Conservation (phyloP, 2,113 vertebrate genomes). For the Thryonomys swinderianus region DNA sequence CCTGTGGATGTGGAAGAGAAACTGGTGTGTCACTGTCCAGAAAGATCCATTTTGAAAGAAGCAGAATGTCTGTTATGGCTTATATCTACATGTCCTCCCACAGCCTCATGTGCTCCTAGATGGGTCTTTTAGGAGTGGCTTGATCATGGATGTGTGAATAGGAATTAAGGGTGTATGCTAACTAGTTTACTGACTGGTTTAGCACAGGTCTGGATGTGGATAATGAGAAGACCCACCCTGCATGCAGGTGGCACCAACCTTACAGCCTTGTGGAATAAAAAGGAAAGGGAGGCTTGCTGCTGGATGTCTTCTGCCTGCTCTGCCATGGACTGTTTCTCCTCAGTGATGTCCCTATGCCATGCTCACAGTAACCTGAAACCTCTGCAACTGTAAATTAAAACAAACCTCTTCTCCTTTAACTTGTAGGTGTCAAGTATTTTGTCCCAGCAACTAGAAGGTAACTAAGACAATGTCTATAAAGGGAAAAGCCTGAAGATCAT, state of each 20-base stretch:
- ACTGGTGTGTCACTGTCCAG: not conserved
- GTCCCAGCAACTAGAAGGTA: not conserved
- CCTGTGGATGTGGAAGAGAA: constrained; percentile 78
- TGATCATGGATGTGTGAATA: not conserved
- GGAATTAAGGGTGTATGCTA: not conserved
- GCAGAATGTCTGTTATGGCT: not conserved
- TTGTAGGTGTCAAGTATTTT: not conserved
- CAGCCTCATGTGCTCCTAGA: not conserved
- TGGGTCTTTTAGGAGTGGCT: not conserved
- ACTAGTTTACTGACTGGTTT: not conserved
- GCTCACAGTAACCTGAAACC: not conserved
- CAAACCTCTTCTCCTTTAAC: not conserved
- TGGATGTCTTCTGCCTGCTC: not conserved
- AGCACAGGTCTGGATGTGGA: not conserved
- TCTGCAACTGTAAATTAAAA: not conserved
- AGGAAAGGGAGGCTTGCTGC: not conserved
- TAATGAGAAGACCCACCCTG: not conserved
- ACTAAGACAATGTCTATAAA: not conserved
- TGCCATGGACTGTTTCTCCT: not conserved
- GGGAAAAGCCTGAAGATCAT: not conserved
- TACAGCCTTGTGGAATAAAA: no score
- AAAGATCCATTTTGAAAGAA: no score
- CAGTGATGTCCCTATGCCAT: not conserved
- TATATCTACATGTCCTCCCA: not conserved
- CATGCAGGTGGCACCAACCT: not conserved